Base-by-base conservation (phyloP, 1,140 invertebrate species). In the Limonius californicus region DNA sequence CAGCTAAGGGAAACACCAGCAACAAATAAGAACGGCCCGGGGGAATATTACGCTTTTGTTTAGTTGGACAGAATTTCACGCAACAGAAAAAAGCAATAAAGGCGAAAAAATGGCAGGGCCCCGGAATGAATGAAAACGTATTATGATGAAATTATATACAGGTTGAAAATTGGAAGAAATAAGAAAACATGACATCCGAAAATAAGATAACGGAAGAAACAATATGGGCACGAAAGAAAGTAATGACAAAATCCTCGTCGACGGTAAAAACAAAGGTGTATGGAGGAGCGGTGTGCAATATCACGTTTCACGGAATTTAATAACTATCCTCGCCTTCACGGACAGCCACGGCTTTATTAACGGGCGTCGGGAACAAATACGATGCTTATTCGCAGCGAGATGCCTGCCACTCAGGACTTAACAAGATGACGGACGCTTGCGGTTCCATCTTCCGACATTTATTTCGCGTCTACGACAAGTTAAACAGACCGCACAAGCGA, bases 341-440 rank as follows among this genome's bases (percentile, higher is more conserved):
- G 56, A 57, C 56, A 50, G 56, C 56, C n/a, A 43, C 35, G 39
- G 56, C 56, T 57, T 57, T 57, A 57, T 57, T 57, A 57, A 57
- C 39, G 56, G 56, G 32, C 39, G 30, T 43, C 56, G 30, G 27
- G 56, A 57, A 42, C 56, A 57, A 42, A 43, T 55, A 55, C 54
- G 54, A 27, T 32, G 27, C 54, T 55, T 32, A 32, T 32, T 32
- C 14, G 14, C 54, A 15, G 27, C 20, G 21, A 55, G 20, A 23
- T 32, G 54, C 14, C 54, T 55, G 54, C 27, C 54, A 55, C 54
- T 55, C 54, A 55, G 16, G 45, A 50, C 45, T 50, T 50, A 50
- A 50, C 45, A 50, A 50, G 45, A 50, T 50, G 45, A 50, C 45
- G 16, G 45, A 50, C 45, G 45, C 20, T 50, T 50, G 45, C 45